Base-by-base conservation (phyloP, 2,888 invertebrate species). In the Holacanthella duospinosa region DNA sequence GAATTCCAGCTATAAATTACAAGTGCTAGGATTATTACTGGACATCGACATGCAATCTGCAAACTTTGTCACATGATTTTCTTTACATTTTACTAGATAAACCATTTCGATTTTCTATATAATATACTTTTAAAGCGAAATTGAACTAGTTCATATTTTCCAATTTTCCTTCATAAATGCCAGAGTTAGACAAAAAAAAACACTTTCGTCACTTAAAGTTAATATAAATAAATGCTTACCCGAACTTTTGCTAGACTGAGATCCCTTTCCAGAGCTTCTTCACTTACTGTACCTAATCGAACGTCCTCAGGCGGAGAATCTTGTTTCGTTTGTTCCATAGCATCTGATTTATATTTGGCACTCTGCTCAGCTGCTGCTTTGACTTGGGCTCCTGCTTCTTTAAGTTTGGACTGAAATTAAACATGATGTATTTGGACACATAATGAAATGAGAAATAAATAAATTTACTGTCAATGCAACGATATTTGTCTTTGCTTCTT, bases 241-340 rank as follows among this genome's bases (percentile, higher is more conserved):
- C 65, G 65, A 24, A 68, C 62, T 16, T 58, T 65, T 12, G 58
- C 63, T 43, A 62, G 55, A 58, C 60, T 64, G 3, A 68, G 44
- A 25, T 69, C 67, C 43, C 63, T 64, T 43, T 69, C 66, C 12
- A 68, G n/a, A 2, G 66, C 62, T 9, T 64, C 65, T 43, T 62
- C 60, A n/a, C 59, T 67, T 0, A 64, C 28, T 29, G 28, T 28
- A 12, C 64, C 66, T 29, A 21, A 54, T 16, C 59, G 2, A 21
- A 70, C 66, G 29, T 68, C 68, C 6, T 55, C 44, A n/a, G 70
- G 67, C 16, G 64, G 61, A 43, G 63, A 59, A 12, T 16, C 16
- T 24, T 57, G 28, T 24, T 64, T 55, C 16, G 64, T 60, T 44
- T 60, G 27, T 12, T 29, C 29, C 28, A 67, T 60, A 19, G 68